A percentile compares a stretch with the other conserved stretches of the same genome.
Evolutionary conservation across 2,797 vertebrate genomes (phyloP).

Genomic region (Arnoldichthys spilopterus): DNA sequence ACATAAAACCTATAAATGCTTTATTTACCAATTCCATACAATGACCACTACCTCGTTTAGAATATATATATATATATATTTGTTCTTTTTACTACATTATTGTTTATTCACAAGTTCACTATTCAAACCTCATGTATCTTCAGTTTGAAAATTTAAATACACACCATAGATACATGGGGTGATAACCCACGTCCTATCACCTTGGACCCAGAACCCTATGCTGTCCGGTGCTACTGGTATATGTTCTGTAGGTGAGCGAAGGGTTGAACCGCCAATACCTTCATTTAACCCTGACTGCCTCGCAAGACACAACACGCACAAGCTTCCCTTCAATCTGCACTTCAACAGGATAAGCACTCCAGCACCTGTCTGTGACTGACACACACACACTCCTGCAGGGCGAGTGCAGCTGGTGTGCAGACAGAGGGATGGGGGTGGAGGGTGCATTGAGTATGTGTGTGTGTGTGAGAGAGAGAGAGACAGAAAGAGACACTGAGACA

Average conservation of each 20-base stretch:
- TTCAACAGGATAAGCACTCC: constrained; percentile 39
- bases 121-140: neutral
- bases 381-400: constrained; percentile 38
- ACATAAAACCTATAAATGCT: neutral
- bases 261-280: constrained; percentile 15
- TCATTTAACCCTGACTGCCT: constrained; percentile 42
- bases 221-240: neutral
- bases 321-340: constrained; percentile 36
- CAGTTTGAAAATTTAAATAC: neutral
- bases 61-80: too few species aligned
- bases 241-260: constrained; percentile 1
- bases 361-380: constrained; percentile 49
- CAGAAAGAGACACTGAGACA: neutral
- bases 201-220: neutral
- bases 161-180: neutral
- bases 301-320: constrained; percentile 39
- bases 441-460: neutral
- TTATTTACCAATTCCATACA: neutral
- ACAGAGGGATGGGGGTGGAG: constrained; percentile 23
- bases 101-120: neutral
- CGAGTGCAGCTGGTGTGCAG: constrained; percentile 36
- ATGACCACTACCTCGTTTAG: neutral
- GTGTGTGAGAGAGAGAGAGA: neutral
- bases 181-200: neutral
- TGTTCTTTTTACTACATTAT: neutral